Base-by-base conservation (phyloP, 2,888 invertebrate genomes). In the Timema podura region DNA sequence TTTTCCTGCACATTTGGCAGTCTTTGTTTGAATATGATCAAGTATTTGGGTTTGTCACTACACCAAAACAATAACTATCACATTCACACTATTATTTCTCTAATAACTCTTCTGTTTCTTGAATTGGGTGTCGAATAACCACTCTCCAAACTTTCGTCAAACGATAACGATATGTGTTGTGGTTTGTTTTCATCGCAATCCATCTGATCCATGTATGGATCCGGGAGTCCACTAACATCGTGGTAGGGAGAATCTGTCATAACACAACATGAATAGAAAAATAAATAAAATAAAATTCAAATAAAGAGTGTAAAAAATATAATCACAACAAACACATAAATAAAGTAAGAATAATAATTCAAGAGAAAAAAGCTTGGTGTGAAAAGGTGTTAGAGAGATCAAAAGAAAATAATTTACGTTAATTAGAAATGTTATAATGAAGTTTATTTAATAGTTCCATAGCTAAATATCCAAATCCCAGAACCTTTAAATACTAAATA, bases 71-170 rank as follows among this genome's bases (percentile, higher is more conserved):
- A 54, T n/a, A 66, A 30, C 13, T 64, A 7, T 64, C 47, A 10
- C 6, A 16, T 47, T 88, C 87, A 92, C 79, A 96, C 96, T 82
- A 96, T 96, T 82, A 96, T 96, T 84, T 96, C 96, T 77, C 95
- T 89, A 79, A 96, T 95, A 82, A 96, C 95, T 80, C 96, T 87
- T 76, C 95, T 89, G 79, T 93, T 92, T 80, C 95, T 89, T 78
- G 95, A 94, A 84, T 95, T 95, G 74, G 95, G 95, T 76, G 96
- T 95, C 75, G 95, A 95, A 83, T 95, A 95, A 69, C 95, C 96
- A 74, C 94, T 94, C 83, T 95, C 96, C 68, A 95, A 87, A 77
- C 93, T 94, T 84, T 95, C 95, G 83, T 96, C 95, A 83, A 95
- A 95, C 80, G 92, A 92, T 77, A 95, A 88, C 72, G 93, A 93